Evolutionary conservation across 2,113 vertebrate genomes (phyloP), one percentile per base, ranked within the genome.

Genomic region (Oryzias curvinotus): DNA sequence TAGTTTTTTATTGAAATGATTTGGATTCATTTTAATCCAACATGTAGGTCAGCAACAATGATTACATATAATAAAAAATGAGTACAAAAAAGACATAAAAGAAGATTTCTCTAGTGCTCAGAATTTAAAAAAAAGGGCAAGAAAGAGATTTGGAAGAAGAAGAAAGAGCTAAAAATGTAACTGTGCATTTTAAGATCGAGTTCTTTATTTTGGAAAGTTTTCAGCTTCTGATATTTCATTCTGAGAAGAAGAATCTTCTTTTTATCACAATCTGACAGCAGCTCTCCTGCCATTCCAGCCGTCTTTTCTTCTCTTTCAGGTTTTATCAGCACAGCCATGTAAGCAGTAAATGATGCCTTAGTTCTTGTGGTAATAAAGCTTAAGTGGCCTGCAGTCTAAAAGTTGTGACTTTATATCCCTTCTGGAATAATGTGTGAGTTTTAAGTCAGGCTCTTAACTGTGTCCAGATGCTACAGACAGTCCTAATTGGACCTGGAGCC

Each of bases 401-500:
- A 81, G 71, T 72, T 85, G 79, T 84, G 85, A 88, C 57, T 84
- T 85, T 80, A 78, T 78, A 59, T 78, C 68, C 69, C 62, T 61
- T 7, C 69, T 84, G 76, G 85, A 75, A 58, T 76, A 49, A 87
- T 81, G 82, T 78, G 87, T 85, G 84, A 88, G 85, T 87, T 85
- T 85, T 86, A 78, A 88, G 83, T 89, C 61, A 14, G 47, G 54
- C 68, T 65, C 63, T 56, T 90, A 89, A 92, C 85, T 85, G 77
- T 67, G 87, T 91, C 89, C 91, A 92, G 87, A 91, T 91, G 90
- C 68, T 10, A 76, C 80, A 84, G 88, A 86, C 89, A 70, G 77
- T 73, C 80, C 69, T 91, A 91, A 92, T 92, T 91, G 91, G 86
- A 90, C 86, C 77, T 87, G 91, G 91, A 91, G 91, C 91, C 91